phyloP scores from a whole-genome alignment of 2,113 vertebrate species.

The Microtus montanus region DNA sequence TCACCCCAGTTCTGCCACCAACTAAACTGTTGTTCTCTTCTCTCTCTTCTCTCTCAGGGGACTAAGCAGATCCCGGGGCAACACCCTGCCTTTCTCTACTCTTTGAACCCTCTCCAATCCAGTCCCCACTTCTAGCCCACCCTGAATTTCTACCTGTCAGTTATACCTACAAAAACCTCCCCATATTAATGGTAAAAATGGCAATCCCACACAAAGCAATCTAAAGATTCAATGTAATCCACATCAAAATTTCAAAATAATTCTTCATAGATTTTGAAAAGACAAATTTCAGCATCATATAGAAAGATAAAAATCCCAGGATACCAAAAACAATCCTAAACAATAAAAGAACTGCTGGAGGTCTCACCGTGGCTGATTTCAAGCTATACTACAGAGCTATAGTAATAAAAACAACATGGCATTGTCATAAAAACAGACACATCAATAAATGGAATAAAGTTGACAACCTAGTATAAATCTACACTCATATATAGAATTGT shows the following conservation, averaged over 20 bases:
- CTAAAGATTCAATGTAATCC: neutral
- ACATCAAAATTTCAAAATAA: neutral
- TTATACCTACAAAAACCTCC: neutral
- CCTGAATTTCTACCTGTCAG: neutral
- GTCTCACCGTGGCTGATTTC: neutral
- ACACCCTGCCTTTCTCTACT: neutral
- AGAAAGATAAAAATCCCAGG: neutral
- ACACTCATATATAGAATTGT: neutral
- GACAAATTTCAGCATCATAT: neutral
- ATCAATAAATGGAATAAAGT: neutral
- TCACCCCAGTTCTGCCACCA: too few relatives aligned
- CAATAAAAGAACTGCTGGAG: neutral
- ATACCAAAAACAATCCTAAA: neutral
- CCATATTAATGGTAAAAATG: neutral
- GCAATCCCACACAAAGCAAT: neutral
- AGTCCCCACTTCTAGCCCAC: neutral
- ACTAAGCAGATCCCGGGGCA: neutral
- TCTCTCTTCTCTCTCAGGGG: neutral
- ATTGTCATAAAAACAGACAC: neutral
- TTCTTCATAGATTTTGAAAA: neutral
- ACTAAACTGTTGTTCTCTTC: neutral
- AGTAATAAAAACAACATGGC: neutral
- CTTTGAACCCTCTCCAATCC: neutral
- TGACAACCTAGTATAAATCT: neutral
- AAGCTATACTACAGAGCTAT: neutral